Base-by-base conservation (phyloP, 2,113 vertebrate genomes). In the Psittacara wagleri region DNA sequence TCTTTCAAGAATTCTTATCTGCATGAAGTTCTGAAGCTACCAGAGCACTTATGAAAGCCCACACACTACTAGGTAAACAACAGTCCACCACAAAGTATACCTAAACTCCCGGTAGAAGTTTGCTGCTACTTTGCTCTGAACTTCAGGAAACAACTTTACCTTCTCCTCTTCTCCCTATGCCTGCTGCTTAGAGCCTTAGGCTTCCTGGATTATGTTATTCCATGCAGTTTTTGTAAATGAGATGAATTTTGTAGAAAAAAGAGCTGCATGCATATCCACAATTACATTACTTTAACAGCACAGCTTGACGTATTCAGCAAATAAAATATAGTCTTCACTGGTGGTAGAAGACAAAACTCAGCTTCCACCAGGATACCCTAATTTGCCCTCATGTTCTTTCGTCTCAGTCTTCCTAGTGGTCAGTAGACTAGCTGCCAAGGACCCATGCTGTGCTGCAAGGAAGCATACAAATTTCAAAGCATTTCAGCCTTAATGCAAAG, bases 391-490 rank as follows among this genome's bases (percentile, higher is more conserved):
- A 94, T 48, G 55, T 95, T 90, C 92, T 84, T 74, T 96, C 0
- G 1, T 86, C 84, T 91, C 4, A 1, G 61, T 61, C 51, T 91
- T 88, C 70, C 66, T 72, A 39, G 76, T 61, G 69, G 95, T 94
- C 86, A 87, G 82, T 73, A 68, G 54, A 83, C 61, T 29, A 61
- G 48, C 35, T 9, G 9, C 51, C 51, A 84, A 85, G n/a, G 25
- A 39, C 72, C 41, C 95, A 77, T n/a, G 90, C 96, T 87, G 83
- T 86, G 94, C 83, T 93, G 88, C 94, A 95, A 87, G 76, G 75
- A 96, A 93, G 67, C 83, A 63, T 19, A 77, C n/a, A 66, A 94
- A 94, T 86, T 90, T 95, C 92, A 95, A 95, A 97, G 88, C 41
- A 88, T 67, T 94, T 91, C 73, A 76, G 73, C 66, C 92, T 95